Evolutionary conservation across 2,797 vertebrate species (phyloP).

Genomic region (Macroramphosus scolopax): DNA sequence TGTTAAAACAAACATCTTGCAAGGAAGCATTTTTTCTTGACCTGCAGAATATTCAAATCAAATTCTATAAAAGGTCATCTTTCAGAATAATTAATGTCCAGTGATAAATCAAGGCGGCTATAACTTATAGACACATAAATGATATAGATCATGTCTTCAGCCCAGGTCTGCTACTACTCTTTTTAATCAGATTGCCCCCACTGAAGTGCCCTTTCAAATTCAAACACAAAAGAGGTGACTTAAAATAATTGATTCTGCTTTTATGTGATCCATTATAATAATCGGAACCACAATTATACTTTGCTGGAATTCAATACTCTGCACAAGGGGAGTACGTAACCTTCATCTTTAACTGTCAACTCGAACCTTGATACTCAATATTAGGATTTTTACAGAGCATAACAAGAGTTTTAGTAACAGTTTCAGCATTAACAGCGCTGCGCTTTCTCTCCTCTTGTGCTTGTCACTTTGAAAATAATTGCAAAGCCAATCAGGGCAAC

Average conservation of each 20-base stretch:
- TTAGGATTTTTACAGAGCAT: constrained; percentile 47
- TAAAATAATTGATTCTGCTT: constrained; percentile 79
- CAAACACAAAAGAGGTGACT: constrained; percentile 77
- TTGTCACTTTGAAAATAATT: constrained; percentile 12
- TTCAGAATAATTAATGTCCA: constrained; percentile 73
- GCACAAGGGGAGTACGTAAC: constrained; percentile 37
- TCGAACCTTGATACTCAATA: constrained; percentile 38
- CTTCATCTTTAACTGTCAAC: constrained; percentile 50
- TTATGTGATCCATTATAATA: constrained; percentile 79
- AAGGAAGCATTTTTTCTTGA: constrained; percentile 41
- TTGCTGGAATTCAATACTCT: constrained; percentile 62
- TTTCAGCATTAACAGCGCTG: constrained; percentile 27
- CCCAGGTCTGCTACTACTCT: constrained; percentile 66
- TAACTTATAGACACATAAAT: constrained; percentile 76
- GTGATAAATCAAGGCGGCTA: constrained; percentile 72
- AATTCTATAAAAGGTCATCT: constrained; percentile 70
- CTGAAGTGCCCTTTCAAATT: constrained; percentile 74
- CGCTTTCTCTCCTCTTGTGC: constrained; percentile 6
- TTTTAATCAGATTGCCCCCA: constrained; percentile 76
- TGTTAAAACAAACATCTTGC: constrained; percentile 42
- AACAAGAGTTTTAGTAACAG: constrained; percentile 40
- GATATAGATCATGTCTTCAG: constrained; percentile 75
- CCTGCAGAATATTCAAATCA: constrained; percentile 70
- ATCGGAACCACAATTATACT: constrained; percentile 70
- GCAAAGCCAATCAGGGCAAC: neutral